Evolutionary conservation across 2,888 invertebrate species (phyloP).

Genomic region (Heliconius erato): DNA sequence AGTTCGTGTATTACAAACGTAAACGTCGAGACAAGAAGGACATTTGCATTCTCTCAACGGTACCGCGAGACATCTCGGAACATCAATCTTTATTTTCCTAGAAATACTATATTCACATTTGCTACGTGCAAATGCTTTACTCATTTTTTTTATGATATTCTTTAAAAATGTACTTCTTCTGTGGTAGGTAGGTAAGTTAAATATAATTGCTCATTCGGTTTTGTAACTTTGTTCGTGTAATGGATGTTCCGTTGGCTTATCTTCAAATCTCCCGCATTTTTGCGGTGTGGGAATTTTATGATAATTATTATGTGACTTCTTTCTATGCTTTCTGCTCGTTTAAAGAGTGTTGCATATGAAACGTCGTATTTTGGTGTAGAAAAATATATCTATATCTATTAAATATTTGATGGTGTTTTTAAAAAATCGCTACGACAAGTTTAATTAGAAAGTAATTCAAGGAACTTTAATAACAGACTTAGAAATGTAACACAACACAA

Average conservation of each 20-base stretch:
- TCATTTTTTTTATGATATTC: constrained; percentile 15
- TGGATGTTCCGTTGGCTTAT: constrained; percentile 1
- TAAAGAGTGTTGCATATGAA: not conserved
- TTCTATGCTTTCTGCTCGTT: not conserved
- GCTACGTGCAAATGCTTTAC: constrained; percentile 19
- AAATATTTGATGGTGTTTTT: not conserved
- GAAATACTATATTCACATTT: constrained; percentile 37
- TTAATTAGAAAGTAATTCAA: not conserved
- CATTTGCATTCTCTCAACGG: constrained; percentile 47
- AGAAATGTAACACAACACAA: not conserved
- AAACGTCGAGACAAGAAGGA: constrained; percentile 22
- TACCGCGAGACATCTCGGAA: constrained; percentile 40
- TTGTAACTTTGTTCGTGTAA: constrained; percentile 7
- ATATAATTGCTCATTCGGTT: constrained; percentile 14
- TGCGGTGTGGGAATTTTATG: not conserved
- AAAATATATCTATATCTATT: not conserved
- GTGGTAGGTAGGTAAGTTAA: not conserved
- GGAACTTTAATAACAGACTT: not conserved
- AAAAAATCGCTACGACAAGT: not conserved
- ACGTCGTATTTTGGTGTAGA: not conserved
- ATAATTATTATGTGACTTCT: not conserved
- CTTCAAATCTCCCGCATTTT: constrained; percentile 2
- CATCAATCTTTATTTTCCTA: constrained; percentile 45
- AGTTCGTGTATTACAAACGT: constrained; percentile 31
- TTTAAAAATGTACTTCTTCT: constrained; percentile 4